phyloP scores from a whole-genome alignment of 2,113 vertebrate genomes.

The Fukomys damarensis region DNA sequence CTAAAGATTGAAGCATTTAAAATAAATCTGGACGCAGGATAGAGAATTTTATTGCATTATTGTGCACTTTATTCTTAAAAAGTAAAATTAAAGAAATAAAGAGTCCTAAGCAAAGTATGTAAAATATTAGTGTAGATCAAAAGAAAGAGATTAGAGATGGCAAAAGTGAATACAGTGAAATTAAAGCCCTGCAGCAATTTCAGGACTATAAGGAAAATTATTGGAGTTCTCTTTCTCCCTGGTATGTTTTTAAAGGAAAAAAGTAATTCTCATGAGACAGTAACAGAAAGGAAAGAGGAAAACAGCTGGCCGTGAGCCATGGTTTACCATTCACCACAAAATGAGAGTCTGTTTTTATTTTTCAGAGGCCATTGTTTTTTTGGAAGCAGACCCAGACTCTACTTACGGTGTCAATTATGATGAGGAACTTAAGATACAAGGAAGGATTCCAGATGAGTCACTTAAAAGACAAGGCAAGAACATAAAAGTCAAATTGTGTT shows the following conservation, averaged over 20 bases:
- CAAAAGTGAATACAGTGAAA: slow-evolving; percentile 31
- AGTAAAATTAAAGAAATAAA: slow-evolving; percentile 59
- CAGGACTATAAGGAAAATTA: slow-evolving; percentile 16
- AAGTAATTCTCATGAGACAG: slow-evolving; percentile 61
- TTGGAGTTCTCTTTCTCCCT: slow-evolving; percentile 33
- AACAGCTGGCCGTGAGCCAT: slow-evolving; percentile 66
- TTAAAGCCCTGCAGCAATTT: slow-evolving; percentile 25
- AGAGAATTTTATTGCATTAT: neutral
- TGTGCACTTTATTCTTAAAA: slow-evolving; percentile 44
- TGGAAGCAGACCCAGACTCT: slow-evolving; percentile 44
- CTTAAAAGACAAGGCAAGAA: slow-evolving; percentile 34
- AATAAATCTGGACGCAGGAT: slow-evolving; percentile 33
- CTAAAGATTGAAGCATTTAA: slow-evolving; percentile 57
- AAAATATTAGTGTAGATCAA: slow-evolving; percentile 35
- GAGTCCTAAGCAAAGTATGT: neutral
- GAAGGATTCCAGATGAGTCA: slow-evolving; percentile 13
- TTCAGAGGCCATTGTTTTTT: slow-evolving; percentile 43
- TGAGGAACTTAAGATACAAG: slow-evolving; percentile 16
- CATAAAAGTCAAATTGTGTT: slow-evolving; percentile 62
- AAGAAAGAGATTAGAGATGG: slow-evolving; percentile 21
- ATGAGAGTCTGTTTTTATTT: slow-evolving; percentile 56
- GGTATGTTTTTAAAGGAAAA: slow-evolving; percentile 58
- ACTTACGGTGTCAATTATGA: slow-evolving; percentile 46
- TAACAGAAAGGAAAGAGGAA: slow-evolving; percentile 68
- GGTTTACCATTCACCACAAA: slow-evolving; percentile 64